Conservation (phyloP, 2,888 invertebrate species). For the Acanthosepion pharaonis region DNA sequence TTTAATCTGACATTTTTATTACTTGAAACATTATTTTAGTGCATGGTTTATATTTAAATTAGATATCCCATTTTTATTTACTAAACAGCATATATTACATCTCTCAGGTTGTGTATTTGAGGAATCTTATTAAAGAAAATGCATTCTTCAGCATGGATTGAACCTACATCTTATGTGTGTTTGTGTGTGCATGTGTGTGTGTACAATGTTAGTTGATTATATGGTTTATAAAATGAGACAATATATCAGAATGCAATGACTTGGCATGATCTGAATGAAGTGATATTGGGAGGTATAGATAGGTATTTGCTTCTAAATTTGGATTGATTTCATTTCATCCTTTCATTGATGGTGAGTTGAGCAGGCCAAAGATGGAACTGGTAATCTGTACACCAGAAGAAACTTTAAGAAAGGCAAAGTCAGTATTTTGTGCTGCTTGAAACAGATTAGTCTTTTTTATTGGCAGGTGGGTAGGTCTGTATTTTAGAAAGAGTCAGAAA, state of each 20-base stretch:
- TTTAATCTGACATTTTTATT: too few relatives aligned
- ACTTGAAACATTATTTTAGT: too few relatives aligned
- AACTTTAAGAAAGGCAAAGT: not conserved
- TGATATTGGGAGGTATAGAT: not conserved
- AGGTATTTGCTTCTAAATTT: not conserved
- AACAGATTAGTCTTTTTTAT: not conserved
- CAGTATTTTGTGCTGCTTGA: not conserved
- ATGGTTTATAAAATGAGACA: not conserved
- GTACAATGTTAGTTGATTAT: not conserved
- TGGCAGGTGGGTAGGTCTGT: not conserved
- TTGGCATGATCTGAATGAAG: not conserved
- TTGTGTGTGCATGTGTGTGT: not conserved
- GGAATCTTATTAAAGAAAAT: too few relatives aligned
- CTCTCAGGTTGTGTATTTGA: too few relatives aligned
- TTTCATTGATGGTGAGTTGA: slow-evolving; percentile 13
- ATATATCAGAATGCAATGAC: not conserved
- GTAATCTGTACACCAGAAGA: not conserved
- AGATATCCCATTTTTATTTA: too few relatives aligned
- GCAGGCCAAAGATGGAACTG: not conserved
- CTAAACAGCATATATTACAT: too few relatives aligned
- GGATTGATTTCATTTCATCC: not conserved
- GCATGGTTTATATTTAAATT: too few relatives aligned
- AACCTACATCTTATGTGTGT: too few relatives aligned
- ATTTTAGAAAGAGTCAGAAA: not conserved
- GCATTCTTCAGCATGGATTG: too few relatives aligned